A percentile compares a stretch with the other conserved stretches of the same genome.
Evolutionary conservation across 2,113 vertebrate genomes (phyloP).

Genomic region (Nyctereutes procyonoides): DNA sequence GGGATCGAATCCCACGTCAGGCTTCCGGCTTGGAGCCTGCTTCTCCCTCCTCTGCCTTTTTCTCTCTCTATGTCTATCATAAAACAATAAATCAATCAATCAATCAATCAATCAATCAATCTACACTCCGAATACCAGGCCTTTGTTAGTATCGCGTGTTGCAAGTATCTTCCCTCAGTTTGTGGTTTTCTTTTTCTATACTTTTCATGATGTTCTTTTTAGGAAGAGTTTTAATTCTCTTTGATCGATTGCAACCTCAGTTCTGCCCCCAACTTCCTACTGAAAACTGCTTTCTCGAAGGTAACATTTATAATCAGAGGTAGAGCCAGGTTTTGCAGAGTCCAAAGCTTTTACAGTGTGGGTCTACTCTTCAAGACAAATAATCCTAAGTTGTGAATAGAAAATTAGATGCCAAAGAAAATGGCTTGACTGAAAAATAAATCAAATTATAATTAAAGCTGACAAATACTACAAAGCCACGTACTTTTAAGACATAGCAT

Average conservation of each 20-base stretch:
- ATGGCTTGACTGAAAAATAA: not conserved
- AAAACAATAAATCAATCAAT: too few species aligned
- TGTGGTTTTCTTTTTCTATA: not conserved
- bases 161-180: not conserved
- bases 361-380: not conserved
- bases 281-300: not conserved
- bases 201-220: not conserved
- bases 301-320: not conserved
- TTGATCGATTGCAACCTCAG: not conserved
- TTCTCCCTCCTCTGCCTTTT: too few species aligned
- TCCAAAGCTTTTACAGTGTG: not conserved
- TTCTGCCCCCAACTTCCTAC: not conserved
- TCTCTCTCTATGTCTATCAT: too few species aligned
- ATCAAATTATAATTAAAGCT: not conserved
- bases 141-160: not conserved
- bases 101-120: too few species aligned
- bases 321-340: not conserved
- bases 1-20: too few species aligned
- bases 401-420: slow-evolving; percentile 6
- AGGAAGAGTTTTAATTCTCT: slow-evolving; percentile 4
- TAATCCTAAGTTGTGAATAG: not conserved
- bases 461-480: not conserved
- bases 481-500: not conserved
- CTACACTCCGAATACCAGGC: not conserved
- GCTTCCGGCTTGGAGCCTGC: too few species aligned